These are phyloP conservation scores for Zosterops hypoxanthus DNA, from an alignment of 2,113 vertebrate species.

Conservation along the genomic window DNA sequence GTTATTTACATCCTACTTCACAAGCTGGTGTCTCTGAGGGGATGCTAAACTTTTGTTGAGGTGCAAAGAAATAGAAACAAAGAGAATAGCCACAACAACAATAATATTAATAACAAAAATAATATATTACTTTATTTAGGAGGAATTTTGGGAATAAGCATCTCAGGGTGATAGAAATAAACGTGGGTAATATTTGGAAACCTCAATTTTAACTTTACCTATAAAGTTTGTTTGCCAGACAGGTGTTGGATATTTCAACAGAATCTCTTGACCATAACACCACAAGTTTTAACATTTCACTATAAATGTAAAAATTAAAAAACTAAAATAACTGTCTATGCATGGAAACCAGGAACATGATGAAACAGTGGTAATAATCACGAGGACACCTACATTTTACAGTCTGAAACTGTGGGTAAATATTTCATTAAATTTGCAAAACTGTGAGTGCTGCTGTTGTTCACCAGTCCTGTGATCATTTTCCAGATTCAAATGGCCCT, in stretches of 20 bases:
- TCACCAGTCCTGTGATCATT: neutral
- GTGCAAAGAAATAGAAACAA: neutral
- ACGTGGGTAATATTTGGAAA: neutral
- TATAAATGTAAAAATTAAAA: neutral
- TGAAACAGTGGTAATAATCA: neutral
- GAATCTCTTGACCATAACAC: neutral
- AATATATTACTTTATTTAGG: neutral
- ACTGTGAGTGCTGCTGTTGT: neutral
- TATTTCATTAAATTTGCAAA: neutral
- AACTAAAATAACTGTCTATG: neutral
- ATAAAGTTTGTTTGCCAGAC: neutral
- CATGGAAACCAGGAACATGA: neutral
- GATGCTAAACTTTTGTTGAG: neutral
- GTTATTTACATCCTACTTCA: neutral
- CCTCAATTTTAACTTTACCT: neutral
- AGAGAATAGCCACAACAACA: neutral
- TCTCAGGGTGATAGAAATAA: neutral
- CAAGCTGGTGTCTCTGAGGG: neutral
- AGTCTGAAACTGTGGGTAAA: neutral
- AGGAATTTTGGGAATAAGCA: neutral
- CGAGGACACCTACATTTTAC: neutral
- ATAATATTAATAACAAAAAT: accelerated
- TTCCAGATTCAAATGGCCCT: neutral
- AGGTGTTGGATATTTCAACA: neutral
- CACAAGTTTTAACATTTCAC: neutral